phyloP scores from a whole-genome alignment of 1,140 invertebrate genomes.

The Pristionchus pacificus region DNA sequence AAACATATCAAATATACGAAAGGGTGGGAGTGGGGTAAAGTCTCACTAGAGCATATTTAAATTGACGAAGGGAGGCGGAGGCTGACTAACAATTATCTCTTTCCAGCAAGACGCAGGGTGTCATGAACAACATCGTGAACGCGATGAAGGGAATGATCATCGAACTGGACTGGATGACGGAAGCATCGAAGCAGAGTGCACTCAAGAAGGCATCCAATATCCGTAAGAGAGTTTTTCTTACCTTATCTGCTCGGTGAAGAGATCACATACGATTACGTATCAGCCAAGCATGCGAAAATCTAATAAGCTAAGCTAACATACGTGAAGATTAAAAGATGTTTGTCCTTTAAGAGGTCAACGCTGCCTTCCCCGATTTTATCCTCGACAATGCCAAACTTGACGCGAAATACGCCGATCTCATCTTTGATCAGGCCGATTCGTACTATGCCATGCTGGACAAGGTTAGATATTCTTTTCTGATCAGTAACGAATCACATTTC shows the following conservation, averaged over 20 bases:
- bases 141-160: conserved; percentile 15
- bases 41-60: neutral
- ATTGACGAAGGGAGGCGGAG: too few species aligned
- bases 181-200: conserved; percentile 14
- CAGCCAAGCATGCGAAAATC: too few species aligned
- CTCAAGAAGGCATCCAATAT: conserved; percentile 26
- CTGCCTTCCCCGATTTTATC: conserved; percentile 32
- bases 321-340: neutral
- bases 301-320: too few species aligned
- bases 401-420: conserved; percentile 13
- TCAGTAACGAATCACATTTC: too few species aligned
- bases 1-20: neutral
- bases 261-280: too few species aligned
- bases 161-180: conserved; percentile 31
- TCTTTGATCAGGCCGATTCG: neutral
- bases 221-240: neutral
- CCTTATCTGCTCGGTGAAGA: neutral
- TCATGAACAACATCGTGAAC: neutral
- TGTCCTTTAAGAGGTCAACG: conserved; percentile 22
- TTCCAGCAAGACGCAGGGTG: neutral
- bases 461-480: too few species aligned
- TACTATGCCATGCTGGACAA: neutral
- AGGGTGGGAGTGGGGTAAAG: neutral
- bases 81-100: neutral
- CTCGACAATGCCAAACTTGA: conserved; percentile 18